Evolutionary conservation across 2,797 vertebrate species (phyloP), one percentile per base, ranked within the genome.

Genomic region (Pangasius krempfi): DNA sequence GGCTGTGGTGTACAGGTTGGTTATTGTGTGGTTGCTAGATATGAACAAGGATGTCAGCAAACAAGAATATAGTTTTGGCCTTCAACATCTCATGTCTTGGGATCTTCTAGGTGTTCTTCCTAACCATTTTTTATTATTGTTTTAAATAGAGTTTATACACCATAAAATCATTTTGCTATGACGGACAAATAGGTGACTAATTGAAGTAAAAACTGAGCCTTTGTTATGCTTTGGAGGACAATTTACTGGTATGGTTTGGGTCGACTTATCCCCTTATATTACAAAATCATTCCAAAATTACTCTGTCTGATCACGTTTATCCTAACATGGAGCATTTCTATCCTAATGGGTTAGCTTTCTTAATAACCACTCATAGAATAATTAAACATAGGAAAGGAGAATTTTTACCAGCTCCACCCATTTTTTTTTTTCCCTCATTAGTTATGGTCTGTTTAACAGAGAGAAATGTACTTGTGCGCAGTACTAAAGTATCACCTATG

Each of bases 1-100:
- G 20, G 95, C 97, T 0, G 98, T 99, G 47, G 96, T 99, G 91
- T 99, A 98, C 93, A 98, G 98, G 98, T 99, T 90, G 94, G 40
- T 75, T 22, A 37, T 70, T 44, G 95, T 83, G 47, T 30, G 47
- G 44, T 37, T 70, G 33, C 37, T 40, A 37, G 37, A 22, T 3
- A 40, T 9, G 33, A 72, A 9, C 70, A 72, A 52, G 56, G 12
- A 33, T 47, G 12, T 62, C 13, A n/a, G 25, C 60, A 27, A 72
- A 40, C 33, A 72, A 72, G 33, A 72, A 8, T 22, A 40, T 5
- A 22, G 70, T 72, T 72, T 40, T 72, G 6, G 37, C 18, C 70
- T 40, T 70, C 30, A 37, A 20, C 14, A 37, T 70, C 33, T 33
- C 33, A 18, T 33, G 30, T 37, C 30, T 70, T 70, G 68, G 14